A percentile compares a stretch with the other conserved stretches of the same genome.
phyloP scores from a whole-genome alignment of 2,888 invertebrate genomes.

The Cancer borealis region DNA sequence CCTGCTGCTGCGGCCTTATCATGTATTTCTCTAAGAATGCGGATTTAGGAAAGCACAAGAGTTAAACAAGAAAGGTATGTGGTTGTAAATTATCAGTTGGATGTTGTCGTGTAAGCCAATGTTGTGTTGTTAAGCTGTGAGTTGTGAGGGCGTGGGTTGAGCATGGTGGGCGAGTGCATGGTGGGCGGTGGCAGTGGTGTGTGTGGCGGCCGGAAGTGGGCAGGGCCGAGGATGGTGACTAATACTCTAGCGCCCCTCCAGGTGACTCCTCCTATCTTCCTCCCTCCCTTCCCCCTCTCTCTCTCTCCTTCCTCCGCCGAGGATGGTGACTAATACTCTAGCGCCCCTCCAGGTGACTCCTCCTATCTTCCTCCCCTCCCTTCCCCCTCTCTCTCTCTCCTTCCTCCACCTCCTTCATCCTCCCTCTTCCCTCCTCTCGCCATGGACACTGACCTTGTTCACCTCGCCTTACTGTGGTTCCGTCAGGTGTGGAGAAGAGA shows the following conservation, averaged over 20 bases:
- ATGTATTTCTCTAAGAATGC: not conserved
- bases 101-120: not conserved
- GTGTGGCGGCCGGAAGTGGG: slow-evolving; percentile 17
- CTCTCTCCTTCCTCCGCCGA: not conserved
- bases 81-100: not conserved
- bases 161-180: not conserved
- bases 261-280: not conserved
- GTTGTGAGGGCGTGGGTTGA: not conserved
- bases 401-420: not conserved
- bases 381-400: not conserved
- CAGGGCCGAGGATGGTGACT: not conserved
- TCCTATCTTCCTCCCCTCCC: not conserved
- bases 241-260: not conserved
- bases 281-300: slow-evolving; percentile 10
- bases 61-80: not conserved
- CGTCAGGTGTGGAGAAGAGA: slow-evolving; percentile 3
- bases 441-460: not conserved
- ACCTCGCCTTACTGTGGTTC: not conserved
- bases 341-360: not conserved
- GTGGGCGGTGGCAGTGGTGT: slow-evolving; percentile 14
- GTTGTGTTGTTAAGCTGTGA: not conserved
- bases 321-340: not conserved
- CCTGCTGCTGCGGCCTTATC: not conserved
- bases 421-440: not conserved
- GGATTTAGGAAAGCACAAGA: not conserved